Evolutionary conservation across 2,797 vertebrate genomes (phyloP).

Genomic region (Peromyscus nudipes): DNA sequence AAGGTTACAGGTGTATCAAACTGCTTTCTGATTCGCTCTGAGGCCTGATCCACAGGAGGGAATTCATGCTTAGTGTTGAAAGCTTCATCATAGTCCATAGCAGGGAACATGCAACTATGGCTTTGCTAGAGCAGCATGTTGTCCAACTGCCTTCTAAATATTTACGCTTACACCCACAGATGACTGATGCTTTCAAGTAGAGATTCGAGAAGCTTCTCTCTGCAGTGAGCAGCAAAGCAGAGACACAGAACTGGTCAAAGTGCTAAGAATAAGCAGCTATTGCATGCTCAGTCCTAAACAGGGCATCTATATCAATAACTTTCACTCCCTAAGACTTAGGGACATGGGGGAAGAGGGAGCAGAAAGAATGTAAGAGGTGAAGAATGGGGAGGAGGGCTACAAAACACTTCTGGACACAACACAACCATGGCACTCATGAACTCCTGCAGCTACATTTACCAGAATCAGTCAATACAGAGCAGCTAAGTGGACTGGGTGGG

Average conservation of each 20-base stretch:
- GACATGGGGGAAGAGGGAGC: not conserved
- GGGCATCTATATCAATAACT: not conserved
- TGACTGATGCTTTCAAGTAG: not conserved
- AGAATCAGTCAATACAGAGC: not conserved
- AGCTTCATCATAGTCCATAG: not conserved
- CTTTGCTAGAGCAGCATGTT: not conserved
- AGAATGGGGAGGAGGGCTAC: not conserved
- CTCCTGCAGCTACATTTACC: not conserved
- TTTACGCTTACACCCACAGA: not conserved
- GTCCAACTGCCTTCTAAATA: not conserved
- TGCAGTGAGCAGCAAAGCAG: not conserved
- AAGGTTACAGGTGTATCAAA: not conserved
- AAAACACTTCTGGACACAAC: not conserved
- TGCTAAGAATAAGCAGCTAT: not conserved
- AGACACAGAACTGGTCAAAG: not conserved
- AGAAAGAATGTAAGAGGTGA: not conserved
- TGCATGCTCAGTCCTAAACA: not conserved
- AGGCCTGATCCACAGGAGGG: not conserved
- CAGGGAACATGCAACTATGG: too few relatives aligned
- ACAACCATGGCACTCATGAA: too few relatives aligned
- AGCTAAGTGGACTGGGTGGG: not conserved
- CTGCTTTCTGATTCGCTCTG: not conserved
- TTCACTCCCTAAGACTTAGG: not conserved
- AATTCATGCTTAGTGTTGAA: not conserved
- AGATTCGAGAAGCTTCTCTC: not conserved